A percentile compares a stretch with the other conserved stretches of the same genome.
Conservation (phyloP, 2,797 vertebrate species). For the Stomatorhinus walkeri region DNA sequence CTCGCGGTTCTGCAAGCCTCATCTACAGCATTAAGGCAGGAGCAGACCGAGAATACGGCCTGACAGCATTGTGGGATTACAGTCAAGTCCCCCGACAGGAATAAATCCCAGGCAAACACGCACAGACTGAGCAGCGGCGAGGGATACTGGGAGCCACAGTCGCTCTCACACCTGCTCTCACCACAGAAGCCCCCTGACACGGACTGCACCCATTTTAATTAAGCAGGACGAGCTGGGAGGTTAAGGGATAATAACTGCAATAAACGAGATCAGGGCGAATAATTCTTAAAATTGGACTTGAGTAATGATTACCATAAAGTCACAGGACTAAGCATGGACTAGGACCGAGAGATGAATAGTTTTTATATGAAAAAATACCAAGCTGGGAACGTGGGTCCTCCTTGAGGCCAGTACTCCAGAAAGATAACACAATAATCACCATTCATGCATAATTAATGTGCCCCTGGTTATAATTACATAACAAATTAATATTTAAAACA, state of each 20-base stretch:
- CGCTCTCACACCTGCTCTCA: neutral
- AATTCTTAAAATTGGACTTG: conserved; percentile 8
- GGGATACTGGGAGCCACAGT: neutral
- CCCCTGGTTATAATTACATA: neutral
- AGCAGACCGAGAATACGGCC: neutral
- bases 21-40: neutral
- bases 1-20: neutral
- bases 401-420: neutral
- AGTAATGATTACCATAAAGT: conserved; percentile 4
- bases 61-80: neutral
- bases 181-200: neutral
- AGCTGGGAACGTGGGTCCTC: neutral
- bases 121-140: neutral
- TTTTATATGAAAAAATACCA: neutral
- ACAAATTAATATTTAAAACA: conserved; percentile 9
- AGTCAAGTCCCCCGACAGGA: neutral
- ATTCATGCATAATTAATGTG: neutral
- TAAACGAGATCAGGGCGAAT: neutral
- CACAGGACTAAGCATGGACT: neutral
- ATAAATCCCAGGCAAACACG: neutral
- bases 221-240: neutral
- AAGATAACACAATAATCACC: conserved; percentile 5
- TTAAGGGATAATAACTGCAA: conserved; percentile 3
- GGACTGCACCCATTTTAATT: neutral
- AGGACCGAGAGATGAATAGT: neutral